A percentile compares a stretch with the other conserved stretches of the same genome.
Conservation (phyloP, 2,113 vertebrate species). For the Pipa parva region DNA sequence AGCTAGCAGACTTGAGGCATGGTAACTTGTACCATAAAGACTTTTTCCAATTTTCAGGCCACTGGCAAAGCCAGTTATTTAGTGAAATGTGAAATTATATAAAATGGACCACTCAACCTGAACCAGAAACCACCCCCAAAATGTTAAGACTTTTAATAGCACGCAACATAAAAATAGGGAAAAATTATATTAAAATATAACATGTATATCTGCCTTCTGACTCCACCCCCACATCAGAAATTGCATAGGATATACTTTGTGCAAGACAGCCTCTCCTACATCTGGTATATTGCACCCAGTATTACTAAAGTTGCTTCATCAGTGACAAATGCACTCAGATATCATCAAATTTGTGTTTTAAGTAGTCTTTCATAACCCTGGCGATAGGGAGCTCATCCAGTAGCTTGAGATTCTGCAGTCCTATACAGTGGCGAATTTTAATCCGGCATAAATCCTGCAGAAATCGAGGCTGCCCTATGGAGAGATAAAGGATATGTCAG, state of each 20-base stretch:
- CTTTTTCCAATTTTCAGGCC: background rate
- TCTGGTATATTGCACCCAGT: conserved; percentile 66
- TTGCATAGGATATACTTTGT: conserved; percentile 94
- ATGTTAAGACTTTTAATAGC: conserved; percentile 32
- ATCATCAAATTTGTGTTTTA: conserved; percentile 96
- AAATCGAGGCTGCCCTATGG: conserved; percentile 87
- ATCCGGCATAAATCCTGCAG: conserved; percentile 97
- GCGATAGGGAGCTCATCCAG: conserved; percentile 94
- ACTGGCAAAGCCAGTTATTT: background rate
- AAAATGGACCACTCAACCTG: conserved; percentile 25
- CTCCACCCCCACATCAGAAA: conserved; percentile 72
- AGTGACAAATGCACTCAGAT: conserved; percentile 67
- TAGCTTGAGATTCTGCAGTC: conserved; percentile 90
- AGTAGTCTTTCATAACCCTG: conserved; percentile 98
- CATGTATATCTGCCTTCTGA: conserved; percentile 78
- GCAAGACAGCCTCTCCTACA: conserved; percentile 73
- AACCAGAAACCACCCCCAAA: background rate
- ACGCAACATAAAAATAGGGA: conserved; percentile 3
- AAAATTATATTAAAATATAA: conserved; percentile 56
- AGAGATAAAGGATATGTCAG: conserved; percentile 47
- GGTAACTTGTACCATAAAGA: background rate
- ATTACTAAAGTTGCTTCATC: conserved; percentile 58
- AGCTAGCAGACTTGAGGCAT: background rate
- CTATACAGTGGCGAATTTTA: conserved; percentile 94
- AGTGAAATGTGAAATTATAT: background rate